Base-by-base conservation (phyloP, 2,888 invertebrate species). In the Odontocolon sp. region DNA sequence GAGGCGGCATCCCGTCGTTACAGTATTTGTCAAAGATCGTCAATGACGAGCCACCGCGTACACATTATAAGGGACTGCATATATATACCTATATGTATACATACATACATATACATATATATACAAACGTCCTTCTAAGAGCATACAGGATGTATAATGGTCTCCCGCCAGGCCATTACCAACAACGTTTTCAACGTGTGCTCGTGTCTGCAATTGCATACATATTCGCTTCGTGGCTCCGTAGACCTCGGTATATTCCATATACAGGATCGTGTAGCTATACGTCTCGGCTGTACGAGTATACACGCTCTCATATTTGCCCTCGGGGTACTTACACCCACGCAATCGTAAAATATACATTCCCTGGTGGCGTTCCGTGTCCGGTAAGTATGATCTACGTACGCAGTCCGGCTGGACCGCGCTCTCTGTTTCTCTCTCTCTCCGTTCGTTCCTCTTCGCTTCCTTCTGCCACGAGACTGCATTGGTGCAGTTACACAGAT, bases 381-480 rank as follows among this genome's bases (percentile, higher is more conserved):
- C 70, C 70, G 71, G 72, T 75, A 79, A 80, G 79, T 80, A 80
- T 80, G 78, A 80, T 80, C 77, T 80, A 80, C 80, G 77, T 71
- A 80, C 67, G 66, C 70, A 36, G 67, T 71, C 61, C 71, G 67
- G 67, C 78, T 63, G 54, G n/a, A n/a, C n/a, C 54, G 57, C 45
- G 36, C 63, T 16, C 47, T 63, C 38, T 66, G 42, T 36, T 4
- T 59, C 61, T 61, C 59, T 50, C 36, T 11, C 45, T 33, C 52
- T 52, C 28, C 42, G 45, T 33, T n/a, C 28, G n/a, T n/a, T n/a
- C n/a, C n/a, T n/a, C n/a, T n/a, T n/a, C n/a, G n/a, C n/a, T n/a
- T n/a, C n/a, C n/a, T 16, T 42, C 42, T 14, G 14, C 28, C 14
- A 11, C n/a, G 18, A 5, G 26, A 40, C 56, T 16, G 40, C 16